Percentiles rank a stretch among this genome's conserved stretches.
These are phyloP conservation scores for Bicyclus anynana DNA, from an alignment of 1,140 invertebrate species.

Conservation along the genomic window DNA sequence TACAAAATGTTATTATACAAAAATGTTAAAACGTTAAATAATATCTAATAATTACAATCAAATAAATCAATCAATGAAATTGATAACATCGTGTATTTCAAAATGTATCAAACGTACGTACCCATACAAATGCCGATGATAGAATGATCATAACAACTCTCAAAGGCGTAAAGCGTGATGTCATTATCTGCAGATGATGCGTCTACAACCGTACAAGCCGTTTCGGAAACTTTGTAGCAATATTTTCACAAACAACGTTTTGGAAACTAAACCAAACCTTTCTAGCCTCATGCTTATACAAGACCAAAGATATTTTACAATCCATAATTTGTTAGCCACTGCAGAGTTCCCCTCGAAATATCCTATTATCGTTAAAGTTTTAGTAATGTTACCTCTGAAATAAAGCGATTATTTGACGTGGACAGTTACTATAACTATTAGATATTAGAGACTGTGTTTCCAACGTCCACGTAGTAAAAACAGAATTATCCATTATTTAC, in stretches of 20 bases:
- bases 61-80: neutral
- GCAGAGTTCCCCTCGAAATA: conserved; percentile 6
- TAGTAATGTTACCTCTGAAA: conserved; percentile 9
- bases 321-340: conserved; percentile 18
- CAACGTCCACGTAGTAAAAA: conserved; percentile 14
- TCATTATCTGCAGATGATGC: conserved; percentile 15
- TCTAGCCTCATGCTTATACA: conserved; percentile 24
- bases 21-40: too few relatives aligned
- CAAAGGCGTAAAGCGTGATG: conserved; percentile 23
- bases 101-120: conserved; percentile 10
- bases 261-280: conserved; percentile 18
- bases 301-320: conserved; percentile 13
- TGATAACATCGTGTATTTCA: neutral
- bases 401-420: conserved; percentile 9
- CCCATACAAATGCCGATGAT: conserved; percentile 15
- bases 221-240: conserved; percentile 18
- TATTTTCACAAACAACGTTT: conserved; percentile 19
- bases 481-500: conserved; percentile 18
- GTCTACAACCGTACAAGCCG: conserved; percentile 21
- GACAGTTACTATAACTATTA: conserved; percentile 6
- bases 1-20: neutral
- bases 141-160: conserved; percentile 13
- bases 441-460: neutral
- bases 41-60: neutral
- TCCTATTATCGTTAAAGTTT: conserved; percentile 7